A percentile compares a stretch with the other conserved stretches of the same genome.
These are phyloP conservation scores for Oplegnathus fasciatus DNA, from an alignment of 2,113 vertebrate species.

Conservation along the genomic window DNA sequence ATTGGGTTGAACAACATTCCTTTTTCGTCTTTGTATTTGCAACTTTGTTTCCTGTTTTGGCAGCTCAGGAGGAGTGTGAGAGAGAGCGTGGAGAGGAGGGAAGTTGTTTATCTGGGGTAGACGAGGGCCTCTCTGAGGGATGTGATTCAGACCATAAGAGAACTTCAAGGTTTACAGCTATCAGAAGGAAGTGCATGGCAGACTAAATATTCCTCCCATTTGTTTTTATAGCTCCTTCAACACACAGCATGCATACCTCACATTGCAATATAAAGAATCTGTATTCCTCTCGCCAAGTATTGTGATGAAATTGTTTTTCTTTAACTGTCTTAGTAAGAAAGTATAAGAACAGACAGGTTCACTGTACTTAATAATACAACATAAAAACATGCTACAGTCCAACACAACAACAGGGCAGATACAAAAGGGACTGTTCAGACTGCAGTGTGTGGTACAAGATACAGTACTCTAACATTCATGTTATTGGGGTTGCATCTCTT, in stretches of 20 bases:
- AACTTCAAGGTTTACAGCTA: slow-evolving; percentile 74
- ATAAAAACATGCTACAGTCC: background rate
- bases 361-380: background rate
- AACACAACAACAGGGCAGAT: background rate
- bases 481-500: background rate
- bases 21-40: slow-evolving; percentile 62
- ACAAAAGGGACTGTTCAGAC: background rate
- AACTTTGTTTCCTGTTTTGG: slow-evolving; percentile 75
- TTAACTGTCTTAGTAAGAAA: background rate
- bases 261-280: slow-evolving; percentile 21
- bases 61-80: slow-evolving; percentile 62
- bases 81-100: slow-evolving; percentile 54
- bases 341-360: background rate
- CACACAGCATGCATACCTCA: slow-evolving; percentile 36
- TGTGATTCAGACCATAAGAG: slow-evolving; percentile 54
- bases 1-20: slow-evolving; percentile 51
- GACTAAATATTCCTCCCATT: slow-evolving; percentile 72
- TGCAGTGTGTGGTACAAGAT: background rate
- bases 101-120: slow-evolving; percentile 75
- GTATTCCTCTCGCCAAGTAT: background rate
- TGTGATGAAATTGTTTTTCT: background rate
- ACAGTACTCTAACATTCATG: background rate
- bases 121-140: slow-evolving; percentile 58
- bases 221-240: slow-evolving; percentile 64
- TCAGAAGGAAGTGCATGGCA: slow-evolving; percentile 67